Evolutionary conservation across 2,888 invertebrate species (phyloP), one percentile per base, ranked within the genome.

Genomic region (Drosophila falleni): DNA sequence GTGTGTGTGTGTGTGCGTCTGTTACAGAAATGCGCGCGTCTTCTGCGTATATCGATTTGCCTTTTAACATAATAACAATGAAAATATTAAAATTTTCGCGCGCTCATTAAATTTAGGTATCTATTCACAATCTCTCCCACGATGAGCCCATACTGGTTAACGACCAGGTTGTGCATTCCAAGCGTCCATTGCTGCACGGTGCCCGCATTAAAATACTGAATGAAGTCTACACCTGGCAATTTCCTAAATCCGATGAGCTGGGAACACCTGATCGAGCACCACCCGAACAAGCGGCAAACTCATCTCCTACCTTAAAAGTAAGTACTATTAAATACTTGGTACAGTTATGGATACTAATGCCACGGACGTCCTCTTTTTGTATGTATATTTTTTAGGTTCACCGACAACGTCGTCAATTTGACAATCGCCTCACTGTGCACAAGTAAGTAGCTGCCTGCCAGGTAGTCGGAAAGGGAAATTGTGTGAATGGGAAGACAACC

Each of bases 281-380:
- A 78, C 82, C 63, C 3, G 81, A 84, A 42, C 91, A 89, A 37
- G 78, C 90, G 0, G 78, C 92, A 3, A 89, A 87, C 47, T 92
- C 92, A 8, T 90, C 90, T 58, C 92, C 92, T 13, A 79, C 78
- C 15, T 51, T 86, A 2, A 89, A 81, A 81, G 92, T 92, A 58
- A 81, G 69, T 71, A 31, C 11, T 13, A 8, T 5, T 6, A 1
- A 47, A 5, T 60, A 1, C 13, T 5, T 50, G 39, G 39, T 66
- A 67, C 65, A 78, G 62, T 62, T 53, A 3, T 39, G 15, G 13
- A n/a, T 26, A 35, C 66, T 60, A 44, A 26, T 29, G 33, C 29
- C 29, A 10, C 37, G 54, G 13, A 33, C 53, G 26, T 49, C n/a
- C 19, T 61, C 65, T 68, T 58, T 10, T 19, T 31, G 13, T 56